Base-by-base conservation (phyloP, 2,888 invertebrate genomes). In the Helobdella robusta region DNA sequence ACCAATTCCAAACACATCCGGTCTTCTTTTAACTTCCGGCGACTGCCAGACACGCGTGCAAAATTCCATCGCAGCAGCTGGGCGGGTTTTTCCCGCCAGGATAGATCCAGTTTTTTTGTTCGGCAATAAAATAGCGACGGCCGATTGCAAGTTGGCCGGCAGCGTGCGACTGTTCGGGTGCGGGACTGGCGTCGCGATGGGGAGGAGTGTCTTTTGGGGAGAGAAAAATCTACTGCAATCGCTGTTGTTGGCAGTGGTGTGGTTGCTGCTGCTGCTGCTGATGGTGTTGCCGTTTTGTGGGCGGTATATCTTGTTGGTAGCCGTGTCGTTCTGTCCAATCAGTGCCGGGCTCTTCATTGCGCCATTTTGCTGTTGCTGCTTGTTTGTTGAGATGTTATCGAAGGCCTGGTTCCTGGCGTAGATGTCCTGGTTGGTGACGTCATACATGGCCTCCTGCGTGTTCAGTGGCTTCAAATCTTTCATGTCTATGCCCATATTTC, bases 41-140 rank as follows among this genome's bases (percentile, higher is more conserved):
- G 62, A 62, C 50, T 62, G 62, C 62, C 62, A 62, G 18, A 62
- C 62, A 32, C 62, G 48, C 18, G 62, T 62, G 50, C 62, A 62
- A 32, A 62, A 62, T 34, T 62, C 62, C 3, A 62, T 32, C 1
- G 62, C 62, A 32, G 62, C 62, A 30, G 54, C 28, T 15, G 62
- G 62, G 8, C 62, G 36, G 25, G 62, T 62, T 30, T 62, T 62
- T n/a, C 62, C 44, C 15, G 62, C 62, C 28, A 62, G 20, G 28
- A 62, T 36, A 25, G 62, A 62, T 20, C 20, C 20, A 50, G 48
- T 36, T 8, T 62, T 62, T 44, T 50, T 62, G 32, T 32, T 25
- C 1, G 62, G 48, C 2, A 50, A n/a, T 28, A 62, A 50, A 2
- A 62, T 35, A 2, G 46, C 18, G 6, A 62, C 62, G 8, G 50